Conservation (phyloP, 2,797 vertebrate genomes). For the Sebastes miniatus region DNA sequence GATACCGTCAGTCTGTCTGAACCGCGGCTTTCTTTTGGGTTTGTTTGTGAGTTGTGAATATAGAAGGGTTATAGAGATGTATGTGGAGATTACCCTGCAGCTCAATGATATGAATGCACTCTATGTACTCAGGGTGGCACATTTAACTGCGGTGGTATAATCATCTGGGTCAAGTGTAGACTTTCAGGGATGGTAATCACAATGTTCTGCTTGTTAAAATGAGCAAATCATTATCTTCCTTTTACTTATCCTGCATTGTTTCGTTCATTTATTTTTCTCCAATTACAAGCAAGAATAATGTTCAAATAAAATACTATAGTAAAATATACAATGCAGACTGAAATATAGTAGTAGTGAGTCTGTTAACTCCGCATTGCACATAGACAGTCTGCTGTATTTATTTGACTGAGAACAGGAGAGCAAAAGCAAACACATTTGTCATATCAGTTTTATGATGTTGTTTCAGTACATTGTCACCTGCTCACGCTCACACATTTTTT, state of each 20-base stretch:
- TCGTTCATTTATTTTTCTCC: background rate
- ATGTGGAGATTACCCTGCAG: background rate
- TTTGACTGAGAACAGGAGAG: background rate
- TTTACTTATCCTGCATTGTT: background rate
- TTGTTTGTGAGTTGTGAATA: slow-evolving; percentile 22
- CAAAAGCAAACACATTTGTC: background rate
- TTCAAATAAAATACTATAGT: background rate
- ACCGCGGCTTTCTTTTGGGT: slow-evolving; percentile 9
- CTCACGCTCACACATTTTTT: background rate
- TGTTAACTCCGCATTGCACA: background rate
- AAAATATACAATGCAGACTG: background rate
- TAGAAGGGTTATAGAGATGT: background rate
- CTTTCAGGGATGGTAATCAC: slow-evolving; percentile 1
- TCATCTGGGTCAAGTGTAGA: background rate
- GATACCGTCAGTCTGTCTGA: slow-evolving; percentile 22
- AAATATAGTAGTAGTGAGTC: background rate
- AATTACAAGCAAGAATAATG: background rate
- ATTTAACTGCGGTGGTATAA: background rate
- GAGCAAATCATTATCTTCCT: background rate
- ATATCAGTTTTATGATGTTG: background rate
- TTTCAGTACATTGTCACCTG: background rate
- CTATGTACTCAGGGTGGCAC: background rate
- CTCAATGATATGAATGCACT: background rate
- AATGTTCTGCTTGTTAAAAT: background rate
- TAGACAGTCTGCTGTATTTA: background rate